These are phyloP conservation scores for Heliconius melpomene DNA, from an alignment of 1,140 invertebrate genomes.

Conservation along the genomic window DNA sequence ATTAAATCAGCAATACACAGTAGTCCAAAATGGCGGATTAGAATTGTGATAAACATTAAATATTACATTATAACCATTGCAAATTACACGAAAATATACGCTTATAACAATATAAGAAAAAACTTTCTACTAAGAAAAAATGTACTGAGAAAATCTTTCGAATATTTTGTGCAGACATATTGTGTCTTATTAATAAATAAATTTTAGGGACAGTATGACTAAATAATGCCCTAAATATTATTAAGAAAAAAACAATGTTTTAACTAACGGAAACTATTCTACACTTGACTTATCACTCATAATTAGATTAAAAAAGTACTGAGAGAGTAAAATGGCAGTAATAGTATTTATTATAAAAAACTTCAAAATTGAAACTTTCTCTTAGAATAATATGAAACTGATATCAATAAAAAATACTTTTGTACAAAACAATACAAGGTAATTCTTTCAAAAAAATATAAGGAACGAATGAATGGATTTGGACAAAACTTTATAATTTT, in stretches of 20 bases:
- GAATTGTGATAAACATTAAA: conserved; percentile 51
- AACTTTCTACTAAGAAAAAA: conserved; percentile 14
- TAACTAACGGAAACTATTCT: not conserved
- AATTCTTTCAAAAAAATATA: no score
- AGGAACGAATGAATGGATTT: no score
- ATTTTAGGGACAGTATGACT: conserved; percentile 14
- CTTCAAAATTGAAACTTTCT: not conserved
- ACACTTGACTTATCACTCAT: not conserved
- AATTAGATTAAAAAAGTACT: not conserved
- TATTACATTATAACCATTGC: conserved; percentile 40
- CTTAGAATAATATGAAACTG: not conserved
- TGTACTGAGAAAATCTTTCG: conserved; percentile 2
- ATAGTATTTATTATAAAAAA: conserved; percentile 2
- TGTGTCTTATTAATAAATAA: conserved; percentile 28
- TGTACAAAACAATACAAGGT: not conserved
- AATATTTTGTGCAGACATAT: conserved; percentile 27
- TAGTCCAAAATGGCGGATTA: conserved; percentile 50
- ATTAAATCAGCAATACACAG: not conserved
- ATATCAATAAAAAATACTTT: not conserved
- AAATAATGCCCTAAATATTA: conserved; percentile 18
- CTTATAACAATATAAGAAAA: conserved; percentile 21
- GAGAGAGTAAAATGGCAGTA: conserved; percentile 15
- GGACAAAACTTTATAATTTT: no score
- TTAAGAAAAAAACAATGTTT: not conserved
- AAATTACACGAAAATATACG: conserved; percentile 34